Conservation (phyloP, 2,888 invertebrate species). For the Drosophila nr. perissopoda region DNA sequence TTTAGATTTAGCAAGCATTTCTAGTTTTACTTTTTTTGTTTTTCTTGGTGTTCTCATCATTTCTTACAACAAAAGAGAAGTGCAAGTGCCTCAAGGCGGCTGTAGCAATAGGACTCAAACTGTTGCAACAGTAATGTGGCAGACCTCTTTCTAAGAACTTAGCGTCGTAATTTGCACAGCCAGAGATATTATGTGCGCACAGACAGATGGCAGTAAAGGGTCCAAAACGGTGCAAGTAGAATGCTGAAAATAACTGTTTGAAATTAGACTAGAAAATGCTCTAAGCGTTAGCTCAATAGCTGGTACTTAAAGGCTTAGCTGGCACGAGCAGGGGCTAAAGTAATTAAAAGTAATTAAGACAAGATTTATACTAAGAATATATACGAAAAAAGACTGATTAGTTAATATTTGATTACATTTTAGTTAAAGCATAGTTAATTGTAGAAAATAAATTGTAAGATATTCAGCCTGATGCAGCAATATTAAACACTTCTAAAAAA, state of each 20-base stretch:
- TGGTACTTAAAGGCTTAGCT: neutral
- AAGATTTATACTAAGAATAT: neutral
- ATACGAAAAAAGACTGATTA: neutral
- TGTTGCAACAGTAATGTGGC: conserved; percentile 58
- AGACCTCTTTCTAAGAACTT: conserved; percentile 14
- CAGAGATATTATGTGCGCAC: conserved; percentile 45
- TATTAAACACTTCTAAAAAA: neutral
- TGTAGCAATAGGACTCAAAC: conserved; percentile 41
- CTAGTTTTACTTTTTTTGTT: neutral
- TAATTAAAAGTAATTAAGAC: neutral
- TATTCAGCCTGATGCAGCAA: neutral
- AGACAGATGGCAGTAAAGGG: conserved; percentile 8
- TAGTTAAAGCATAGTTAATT: neutral
- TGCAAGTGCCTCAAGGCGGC: conserved; percentile 40
- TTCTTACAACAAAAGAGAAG: conserved; percentile 58
- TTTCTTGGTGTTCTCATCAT: conserved; percentile 16
- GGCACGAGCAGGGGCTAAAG: no score
- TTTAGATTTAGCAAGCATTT: conserved; percentile 60
- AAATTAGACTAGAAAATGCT: conserved; percentile 15
- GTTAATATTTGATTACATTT: neutral
- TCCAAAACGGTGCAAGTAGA: conserved; percentile 28
- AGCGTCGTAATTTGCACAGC: conserved; percentile 52
- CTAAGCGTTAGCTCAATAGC: conserved; percentile 13
- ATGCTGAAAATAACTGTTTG: neutral
- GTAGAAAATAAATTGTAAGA: neutral